phyloP scores from a whole-genome alignment of 2,113 vertebrate genomes.

The human (Homo sapiens) region GRCh38 chr12:4427001-4427500 shows the following conservation, averaged over 20 bases:
- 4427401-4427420: no score
- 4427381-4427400: no score
- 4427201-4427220: background rate
- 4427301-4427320: background rate
- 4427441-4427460: no score
- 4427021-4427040: background rate
- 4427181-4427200: no score
- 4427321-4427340: no score
- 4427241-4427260: background rate
- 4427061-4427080: background rate
- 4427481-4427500: no score
- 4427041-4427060: background rate
- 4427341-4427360: no score
- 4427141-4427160: background rate
- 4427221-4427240: background rate
- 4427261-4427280: background rate
- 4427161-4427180: rapidly evolving
- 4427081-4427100: no score
- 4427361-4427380: no score
- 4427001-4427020: background rate
- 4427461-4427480: no score
- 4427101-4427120: background rate
- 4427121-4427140: background rate
- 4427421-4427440: no score
- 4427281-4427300: background rate